These are phyloP conservation scores for Paragorgia papillata DNA, from an alignment of 92 coral and sea anemone genomes.

Conservation along the genomic window DNA sequence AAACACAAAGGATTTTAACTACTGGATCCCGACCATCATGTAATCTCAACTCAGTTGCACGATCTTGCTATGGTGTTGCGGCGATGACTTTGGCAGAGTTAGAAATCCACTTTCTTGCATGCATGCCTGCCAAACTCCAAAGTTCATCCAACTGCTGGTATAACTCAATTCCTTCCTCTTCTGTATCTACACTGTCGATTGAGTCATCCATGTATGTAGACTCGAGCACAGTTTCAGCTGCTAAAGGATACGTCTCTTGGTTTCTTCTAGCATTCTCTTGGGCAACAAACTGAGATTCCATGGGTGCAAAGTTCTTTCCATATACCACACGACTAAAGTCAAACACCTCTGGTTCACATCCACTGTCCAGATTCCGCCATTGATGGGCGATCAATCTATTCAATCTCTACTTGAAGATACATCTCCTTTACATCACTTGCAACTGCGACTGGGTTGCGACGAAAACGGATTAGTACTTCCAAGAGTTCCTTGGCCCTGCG, in stretches of 20 bases:
- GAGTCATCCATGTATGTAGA: constrained; percentile 57
- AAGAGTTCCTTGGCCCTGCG: constrained; percentile 59
- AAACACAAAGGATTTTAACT: too few species aligned
- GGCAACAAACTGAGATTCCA: constrained; percentile 60
- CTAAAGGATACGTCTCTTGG: constrained; percentile 30
- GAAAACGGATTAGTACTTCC: constrained; percentile 60
- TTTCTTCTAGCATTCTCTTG: constrained; percentile 62
- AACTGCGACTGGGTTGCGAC: constrained; percentile 32
- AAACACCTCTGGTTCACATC: constrained; percentile 36
- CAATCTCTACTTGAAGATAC: constrained; percentile 55
- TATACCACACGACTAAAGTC: constrained; percentile 50
- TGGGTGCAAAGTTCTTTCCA: constrained; percentile 58
- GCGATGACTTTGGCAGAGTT: constrained; percentile 47
- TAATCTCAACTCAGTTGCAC: not conserved
- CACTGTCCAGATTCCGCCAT: constrained; percentile 11
- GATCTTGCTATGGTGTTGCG: not conserved
- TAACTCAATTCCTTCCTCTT: constrained; percentile 39
- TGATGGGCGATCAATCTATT: constrained; percentile 40
- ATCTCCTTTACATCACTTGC: constrained; percentile 53
- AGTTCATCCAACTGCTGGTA: constrained; percentile 31
- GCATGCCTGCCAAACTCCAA: constrained; percentile 41
- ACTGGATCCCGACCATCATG: too few species aligned
- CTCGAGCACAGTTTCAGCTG: constrained; percentile 60
- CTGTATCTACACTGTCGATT: too few species aligned
- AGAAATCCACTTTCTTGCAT: constrained; percentile 49